A percentile compares a stretch with the other conserved stretches of the same genome.
These are phyloP conservation scores for Beaufortia kweichowensis DNA, from an alignment of 2,113 vertebrate genomes.

Conservation along the genomic window DNA sequence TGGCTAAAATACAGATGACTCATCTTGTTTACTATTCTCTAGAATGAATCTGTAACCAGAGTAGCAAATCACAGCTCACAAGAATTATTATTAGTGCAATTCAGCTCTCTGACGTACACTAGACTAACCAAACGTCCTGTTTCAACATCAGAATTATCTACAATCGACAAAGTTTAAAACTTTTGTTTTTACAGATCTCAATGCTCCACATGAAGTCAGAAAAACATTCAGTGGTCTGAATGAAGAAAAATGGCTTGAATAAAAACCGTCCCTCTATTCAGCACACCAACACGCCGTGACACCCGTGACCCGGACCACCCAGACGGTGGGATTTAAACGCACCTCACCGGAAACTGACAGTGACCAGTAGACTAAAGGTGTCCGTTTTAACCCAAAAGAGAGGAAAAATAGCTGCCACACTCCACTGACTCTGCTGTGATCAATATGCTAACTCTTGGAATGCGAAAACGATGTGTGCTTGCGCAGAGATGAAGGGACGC, in stretches of 20 bases:
- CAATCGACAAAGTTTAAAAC: slow-evolving; percentile 1
- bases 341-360: slow-evolving; percentile 66
- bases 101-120: too few relatives aligned
- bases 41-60: too few relatives aligned
- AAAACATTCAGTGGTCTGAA: slow-evolving; percentile 1
- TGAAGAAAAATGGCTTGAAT: slow-evolving; percentile 18
- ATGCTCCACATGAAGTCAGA: slow-evolving; percentile 15
- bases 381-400: slow-evolving; percentile 61
- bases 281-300: slow-evolving; percentile 28
- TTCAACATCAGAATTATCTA: not conserved
- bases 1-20: too few relatives aligned
- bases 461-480: slow-evolving; percentile 68
- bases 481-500: slow-evolving; percentile 57
- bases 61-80: too few relatives aligned
- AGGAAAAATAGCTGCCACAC: slow-evolving; percentile 67
- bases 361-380: slow-evolving; percentile 63
- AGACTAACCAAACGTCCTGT: too few relatives aligned
- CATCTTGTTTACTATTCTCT: too few relatives aligned
- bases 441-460: slow-evolving; percentile 82
- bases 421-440: slow-evolving; percentile 72
- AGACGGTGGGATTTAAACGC: slow-evolving; percentile 57
- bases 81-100: too few relatives aligned
- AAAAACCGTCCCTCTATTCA: slow-evolving; percentile 21
- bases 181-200: not conserved
- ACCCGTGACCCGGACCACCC: slow-evolving; percentile 28